phyloP scores from a whole-genome alignment of 2,113 vertebrate species.

The Lagopus muta region DNA sequence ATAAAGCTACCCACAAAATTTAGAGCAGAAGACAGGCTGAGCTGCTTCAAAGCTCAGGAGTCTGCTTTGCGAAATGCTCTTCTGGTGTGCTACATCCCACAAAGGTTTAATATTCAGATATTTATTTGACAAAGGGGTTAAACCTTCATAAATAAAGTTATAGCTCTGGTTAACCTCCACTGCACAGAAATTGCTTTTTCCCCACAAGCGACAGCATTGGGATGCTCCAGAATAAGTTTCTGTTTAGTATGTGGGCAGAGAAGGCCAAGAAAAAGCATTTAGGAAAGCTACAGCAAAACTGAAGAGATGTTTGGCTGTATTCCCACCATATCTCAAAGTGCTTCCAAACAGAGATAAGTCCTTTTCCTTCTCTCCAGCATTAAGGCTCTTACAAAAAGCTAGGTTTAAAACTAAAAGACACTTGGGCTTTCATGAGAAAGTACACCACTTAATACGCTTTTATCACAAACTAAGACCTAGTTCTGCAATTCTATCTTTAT shows the following conservation, averaged over 20 bases:
- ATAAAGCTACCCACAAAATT: not conserved
- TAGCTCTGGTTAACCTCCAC: not conserved
- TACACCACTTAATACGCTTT: not conserved
- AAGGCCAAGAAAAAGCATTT: not conserved
- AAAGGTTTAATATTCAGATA: not conserved
- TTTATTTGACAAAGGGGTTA: not conserved
- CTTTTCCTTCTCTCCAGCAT: conserved; percentile 32
- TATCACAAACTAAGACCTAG: not conserved
- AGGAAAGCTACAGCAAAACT: not conserved
- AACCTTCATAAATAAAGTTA: not conserved
- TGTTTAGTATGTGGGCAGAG: not conserved
- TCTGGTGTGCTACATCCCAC: fast-evolving
- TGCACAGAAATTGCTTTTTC: not conserved
- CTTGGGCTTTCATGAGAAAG: conserved; percentile 1
- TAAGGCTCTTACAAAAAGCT: conserved; percentile 24
- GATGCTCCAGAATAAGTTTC: not conserved
- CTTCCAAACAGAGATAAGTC: conserved; percentile 34
- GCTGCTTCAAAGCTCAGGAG: not conserved
- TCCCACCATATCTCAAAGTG: conserved; percentile 34
- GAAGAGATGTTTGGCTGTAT: not conserved
- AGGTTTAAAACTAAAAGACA: conserved; percentile 35
- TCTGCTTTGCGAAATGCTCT: not conserved
- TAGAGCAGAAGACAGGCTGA: not conserved
- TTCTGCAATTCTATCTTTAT: not conserved
- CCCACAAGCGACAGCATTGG: not conserved